Evolutionary conservation across 2,113 vertebrate genomes (phyloP).

Genomic region (Phalacrocorax brasilianus): DNA sequence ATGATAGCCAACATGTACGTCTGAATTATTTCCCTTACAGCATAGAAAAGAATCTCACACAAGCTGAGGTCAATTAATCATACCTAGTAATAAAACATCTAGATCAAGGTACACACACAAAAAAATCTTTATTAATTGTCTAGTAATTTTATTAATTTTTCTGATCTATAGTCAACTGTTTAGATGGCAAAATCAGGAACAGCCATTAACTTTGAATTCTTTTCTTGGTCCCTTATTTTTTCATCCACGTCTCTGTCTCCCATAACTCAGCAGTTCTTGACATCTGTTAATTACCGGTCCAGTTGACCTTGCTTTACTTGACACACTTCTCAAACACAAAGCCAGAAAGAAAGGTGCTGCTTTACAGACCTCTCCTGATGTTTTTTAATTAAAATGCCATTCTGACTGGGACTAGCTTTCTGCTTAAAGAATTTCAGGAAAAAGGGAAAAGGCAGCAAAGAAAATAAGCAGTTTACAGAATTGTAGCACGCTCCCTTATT

Average conservation of each 20-base stretch:
- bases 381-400: background rate
- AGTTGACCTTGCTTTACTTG: background rate
- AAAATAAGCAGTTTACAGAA: background rate
- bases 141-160: background rate
- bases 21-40: background rate
- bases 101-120: background rate
- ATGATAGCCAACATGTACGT: background rate
- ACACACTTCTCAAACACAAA: background rate
- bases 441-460: background rate
- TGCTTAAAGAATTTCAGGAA: background rate
- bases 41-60: background rate
- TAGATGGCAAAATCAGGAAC: background rate
- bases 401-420: background rate
- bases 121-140: background rate
- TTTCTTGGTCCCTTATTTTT: background rate
- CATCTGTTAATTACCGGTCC: background rate
- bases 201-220: background rate
- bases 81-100: background rate
- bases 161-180: background rate
- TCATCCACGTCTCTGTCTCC: background rate
- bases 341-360: background rate
- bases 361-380: background rate
- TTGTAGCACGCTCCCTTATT: background rate
- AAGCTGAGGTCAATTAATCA: background rate
- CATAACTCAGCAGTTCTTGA: background rate